Evolutionary conservation across 2,797 vertebrate genomes (phyloP), one percentile per base, ranked within the genome.

Genomic region (Melanotaenia parkinsoni): DNA sequence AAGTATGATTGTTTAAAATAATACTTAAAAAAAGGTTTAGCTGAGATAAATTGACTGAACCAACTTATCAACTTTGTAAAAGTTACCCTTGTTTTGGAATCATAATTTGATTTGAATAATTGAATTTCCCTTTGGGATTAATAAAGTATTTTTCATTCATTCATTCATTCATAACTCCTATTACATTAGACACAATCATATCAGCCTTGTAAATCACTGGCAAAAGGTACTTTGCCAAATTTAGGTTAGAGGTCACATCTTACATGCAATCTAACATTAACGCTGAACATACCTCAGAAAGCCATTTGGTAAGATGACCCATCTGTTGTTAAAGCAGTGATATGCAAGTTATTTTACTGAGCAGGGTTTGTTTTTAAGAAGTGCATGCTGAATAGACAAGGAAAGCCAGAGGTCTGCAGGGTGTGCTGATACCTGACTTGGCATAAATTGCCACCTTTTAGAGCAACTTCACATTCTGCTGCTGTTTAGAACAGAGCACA

Each of bases 371-470:
- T 3, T 68, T 66, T 71, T 72, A 73, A 65, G 51, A 22, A 64
- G 62, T 24, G 58, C 10, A n/a, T 40, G 61, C 5, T 32, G 33
- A 20, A 71, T 59, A 72, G 71, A 75, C 62, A 62, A 43, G 32
- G 60, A 14, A 30, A 72, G 38, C 2, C 33, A 64, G 61, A 45
- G 47, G 63, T 66, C 51, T 24, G 53, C 43, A 28, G 68, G 78
- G 73, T 64, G 74, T 70, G 85, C 40, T 28, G 65, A 80, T 0
- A 47, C 73, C 83, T 86, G 88, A 84, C 76, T 87, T 24, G 30
- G 76, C 81, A 92, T 83, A 85, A 82, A 82, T 72, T 82, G 67
- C 76, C 79, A 74, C 77, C 79, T 84, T 79, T 81, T 67, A 32
- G 58, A 81, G 56, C 50, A 72, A 70, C 71, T 72, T 58, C 0